Base-by-base conservation (phyloP, 2,888 invertebrate genomes). In the Drosophila nr. fundita region DNA sequence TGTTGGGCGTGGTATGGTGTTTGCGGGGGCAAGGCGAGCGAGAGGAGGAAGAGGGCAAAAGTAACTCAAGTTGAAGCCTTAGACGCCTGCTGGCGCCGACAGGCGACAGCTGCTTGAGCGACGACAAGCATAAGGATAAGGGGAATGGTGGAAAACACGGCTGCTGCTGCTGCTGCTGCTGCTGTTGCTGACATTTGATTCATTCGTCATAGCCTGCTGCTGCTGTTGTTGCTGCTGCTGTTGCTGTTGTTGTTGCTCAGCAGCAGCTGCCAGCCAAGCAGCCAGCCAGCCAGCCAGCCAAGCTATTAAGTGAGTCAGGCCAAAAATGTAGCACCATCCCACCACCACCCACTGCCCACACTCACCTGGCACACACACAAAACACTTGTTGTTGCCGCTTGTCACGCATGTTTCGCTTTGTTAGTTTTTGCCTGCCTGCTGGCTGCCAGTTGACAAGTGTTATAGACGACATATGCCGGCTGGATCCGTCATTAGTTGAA, bases 121-220 rank as follows among this genome's bases (percentile, higher is more conserved):
- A 80, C 90, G 76, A 82, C 86, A 73, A 85, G 83, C 73, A 76
- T 82, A 73, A 2, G 27, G 10, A 10, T 18, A 38, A 38, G 18
- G 49, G 27, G 15, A 27, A 4, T 15, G 24, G 18, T 18, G 27
- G 49, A 54, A 18, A 27, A 27, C 27, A 38, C 24, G n/a, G 78
- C 78, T 82, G 74, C 90, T 83, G 85, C 82, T 83, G 71, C 78
- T 53, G 8, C 34, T 53, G 73, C 85, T 82, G 84, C 82, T 83
- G 74, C 79, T 91, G 91, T 85, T 88, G 79, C 86, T 91, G 92
- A 91, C 91, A 91, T 91, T 91, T 92, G 92, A 88, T 91, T 91
- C 92, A 91, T 91, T 91, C 92, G 91, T 91, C 91, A 91, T 91
- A 85, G 84, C 82, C 67, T 24, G 82, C 80, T 85, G 78, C 76